Percentiles rank a stretch among this genome's conserved stretches.
Conservation (phyloP, 2,797 vertebrate genomes). For the Darevskia nairensis region DNA sequence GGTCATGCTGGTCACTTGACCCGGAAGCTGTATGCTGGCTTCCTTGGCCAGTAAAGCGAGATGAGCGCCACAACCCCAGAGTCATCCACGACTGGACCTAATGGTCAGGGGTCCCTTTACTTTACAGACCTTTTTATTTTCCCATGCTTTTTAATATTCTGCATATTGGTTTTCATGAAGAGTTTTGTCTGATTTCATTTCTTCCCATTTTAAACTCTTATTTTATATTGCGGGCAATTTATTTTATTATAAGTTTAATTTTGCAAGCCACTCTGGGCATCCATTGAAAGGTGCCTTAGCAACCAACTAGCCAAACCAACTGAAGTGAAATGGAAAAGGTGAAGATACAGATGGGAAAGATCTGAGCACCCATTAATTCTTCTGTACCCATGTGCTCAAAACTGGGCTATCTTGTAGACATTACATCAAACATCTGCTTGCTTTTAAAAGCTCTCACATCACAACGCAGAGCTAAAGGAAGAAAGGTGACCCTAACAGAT, state of each 20-base stretch:
- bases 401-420: not conserved
- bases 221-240: no score
- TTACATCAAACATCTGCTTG: not conserved
- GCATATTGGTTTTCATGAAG: not conserved
- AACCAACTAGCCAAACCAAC: not conserved
- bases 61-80: no score
- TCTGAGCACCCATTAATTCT: not conserved
- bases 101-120: no score
- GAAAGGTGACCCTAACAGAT: not conserved
- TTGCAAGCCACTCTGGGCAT: no score
- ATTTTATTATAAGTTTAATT: no score
- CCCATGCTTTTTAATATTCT: not conserved
- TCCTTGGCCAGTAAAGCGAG: no score
- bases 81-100: no score
- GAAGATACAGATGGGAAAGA: not conserved
- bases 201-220: no score
- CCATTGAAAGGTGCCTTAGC: no score
- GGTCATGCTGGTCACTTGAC: no score
- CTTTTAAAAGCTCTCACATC: not conserved
- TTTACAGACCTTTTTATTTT: not conserved
- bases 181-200: not conserved
- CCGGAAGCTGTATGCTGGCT: no score
- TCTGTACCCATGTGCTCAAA: not conserved
- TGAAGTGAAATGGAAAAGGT: not conserved
- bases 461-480: not conserved